Evolutionary conservation across 2,113 vertebrate genomes (phyloP).

Genomic region (Crotalus viridis): DNA sequence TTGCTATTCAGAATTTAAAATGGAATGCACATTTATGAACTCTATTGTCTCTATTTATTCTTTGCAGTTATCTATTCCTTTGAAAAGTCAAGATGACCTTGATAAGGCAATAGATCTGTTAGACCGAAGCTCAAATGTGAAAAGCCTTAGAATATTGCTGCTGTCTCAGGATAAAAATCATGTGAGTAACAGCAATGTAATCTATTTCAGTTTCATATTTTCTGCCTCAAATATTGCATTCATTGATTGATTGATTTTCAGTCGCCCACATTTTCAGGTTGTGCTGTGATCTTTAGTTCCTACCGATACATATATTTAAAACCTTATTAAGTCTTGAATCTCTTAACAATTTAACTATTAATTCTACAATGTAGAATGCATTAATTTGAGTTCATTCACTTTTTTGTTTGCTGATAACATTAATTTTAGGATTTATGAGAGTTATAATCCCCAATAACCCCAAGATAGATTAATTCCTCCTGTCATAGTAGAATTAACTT

Average conservation of each 20-base stretch:
- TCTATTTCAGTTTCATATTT: slow-evolving; percentile 36
- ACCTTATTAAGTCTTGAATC: not conserved
- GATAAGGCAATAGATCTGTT: slow-evolving; percentile 92
- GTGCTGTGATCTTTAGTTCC: slow-evolving; percentile 37
- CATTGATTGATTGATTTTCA: slow-evolving; percentile 40
- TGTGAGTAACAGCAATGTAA: slow-evolving; percentile 69
- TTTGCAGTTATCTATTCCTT: slow-evolving; percentile 87
- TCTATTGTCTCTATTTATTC: slow-evolving; percentile 12
- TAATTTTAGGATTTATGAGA: not conserved
- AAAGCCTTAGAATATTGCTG: slow-evolving; percentile 92
- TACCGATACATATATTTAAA: slow-evolving; percentile 11
- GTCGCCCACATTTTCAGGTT: not conserved
- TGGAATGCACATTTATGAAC: not conserved
- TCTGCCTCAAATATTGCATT: slow-evolving; percentile 67
- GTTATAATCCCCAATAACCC: not conserved
- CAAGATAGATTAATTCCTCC: not conserved
- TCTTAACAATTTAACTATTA: not conserved
- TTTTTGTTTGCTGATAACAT: not conserved
- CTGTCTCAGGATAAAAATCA: slow-evolving; percentile 86
- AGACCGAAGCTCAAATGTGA: slow-evolving; percentile 92
- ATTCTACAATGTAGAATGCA: slow-evolving; percentile 12
- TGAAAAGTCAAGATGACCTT: slow-evolving; percentile 90
- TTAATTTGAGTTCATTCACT: not conserved
- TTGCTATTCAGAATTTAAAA: not conserved
- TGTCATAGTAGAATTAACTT: not conserved